Evolutionary conservation across 37 sponge, comb jelly and placozoan genomes (phyloP).

Genomic region (Geodia barretti): DNA sequence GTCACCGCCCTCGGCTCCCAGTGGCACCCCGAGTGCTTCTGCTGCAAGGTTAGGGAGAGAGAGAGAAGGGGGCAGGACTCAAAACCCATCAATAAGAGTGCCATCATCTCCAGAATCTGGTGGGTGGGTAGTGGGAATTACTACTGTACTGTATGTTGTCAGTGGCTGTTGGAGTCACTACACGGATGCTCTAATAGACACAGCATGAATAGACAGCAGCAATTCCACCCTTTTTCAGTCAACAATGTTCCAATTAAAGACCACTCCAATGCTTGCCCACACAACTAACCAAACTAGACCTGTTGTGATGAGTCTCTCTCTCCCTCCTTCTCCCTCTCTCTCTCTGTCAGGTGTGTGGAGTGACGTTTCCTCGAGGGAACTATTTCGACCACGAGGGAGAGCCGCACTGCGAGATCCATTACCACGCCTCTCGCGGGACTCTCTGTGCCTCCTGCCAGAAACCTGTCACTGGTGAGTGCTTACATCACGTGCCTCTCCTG

Average conservation of each 20-base stretch:
- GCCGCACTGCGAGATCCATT: conserved; percentile 98
- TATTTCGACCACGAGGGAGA: conserved; percentile 95
- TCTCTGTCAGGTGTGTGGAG: conserved; percentile 90
- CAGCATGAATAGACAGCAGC: not conserved
- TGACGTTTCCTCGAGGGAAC: conserved; percentile 88
- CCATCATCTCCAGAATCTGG: not conserved
- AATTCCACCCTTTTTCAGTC: not conserved
- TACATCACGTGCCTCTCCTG: not conserved
- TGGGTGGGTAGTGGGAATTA: not conserved
- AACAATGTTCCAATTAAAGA: no score
- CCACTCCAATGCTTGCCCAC: no score
- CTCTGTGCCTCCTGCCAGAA: conserved; percentile 95
- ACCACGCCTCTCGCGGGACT: conserved; percentile 86
- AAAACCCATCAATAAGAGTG: not conserved
- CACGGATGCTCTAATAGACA: not conserved
- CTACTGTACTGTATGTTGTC: not conserved
- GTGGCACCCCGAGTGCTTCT: conserved; percentile 99
- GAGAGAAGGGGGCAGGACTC: not conserved
- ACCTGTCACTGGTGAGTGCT: conserved; percentile 81
- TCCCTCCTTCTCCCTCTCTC: not conserved
- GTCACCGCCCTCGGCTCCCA: conserved; percentile 89
- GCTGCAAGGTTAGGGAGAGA: conserved; percentile 79
- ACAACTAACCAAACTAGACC: no score
- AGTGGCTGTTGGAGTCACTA: no score
- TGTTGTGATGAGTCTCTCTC: no score